Evolutionary conservation across 2,888 invertebrate genomes (phyloP), one percentile per base, ranked within the genome.

Genomic region (Steromphala cineraria): DNA sequence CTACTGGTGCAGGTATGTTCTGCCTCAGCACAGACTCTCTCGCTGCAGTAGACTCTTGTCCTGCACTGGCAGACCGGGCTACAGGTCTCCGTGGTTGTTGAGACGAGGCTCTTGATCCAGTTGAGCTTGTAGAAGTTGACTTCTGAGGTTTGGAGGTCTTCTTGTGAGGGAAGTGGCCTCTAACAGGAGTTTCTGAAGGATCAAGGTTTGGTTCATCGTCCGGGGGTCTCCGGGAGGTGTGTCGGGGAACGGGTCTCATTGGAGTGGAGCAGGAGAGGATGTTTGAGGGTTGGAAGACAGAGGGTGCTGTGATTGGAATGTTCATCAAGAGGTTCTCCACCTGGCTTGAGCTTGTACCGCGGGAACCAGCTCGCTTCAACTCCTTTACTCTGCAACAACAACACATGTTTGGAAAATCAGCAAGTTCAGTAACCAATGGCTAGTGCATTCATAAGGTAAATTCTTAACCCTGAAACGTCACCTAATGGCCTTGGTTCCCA

Each of bases 221-320:
- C 3, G 78, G 79, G 53, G 81, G 84, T 79, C 84, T 82, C 53
- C 78, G 85, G 75, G 84, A 82, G 28, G 81, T 87, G 52, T 85
- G 82, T 15, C 86, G 80, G 1, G 86, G 81, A 21, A 83, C 81
- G 4, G 84, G 84, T 80, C 88, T 85, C 84, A 89, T 87, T 13
- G 91, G 91, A 8, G 91, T 91, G 17, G 91, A 91, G 13, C 89
- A 90, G 80, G 89, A 90, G 15, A 89, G 81, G 53, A 91, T 88
- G 74, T 89, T 91, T 55, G 89, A 88, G 5, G 91, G 91, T 79
- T 91, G 90, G 81, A 91, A 91, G 24, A 89, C 83, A 21, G 90
- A 88, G 13, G 90, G 90, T 7, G 88, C 88, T 28, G 89, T 86
- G n/a, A 88, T 86, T 17, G 90, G 90, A 74, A 90, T 90, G 81